Conservation (phyloP, 2,888 invertebrate species). For the Thymelicus sylvestris region DNA sequence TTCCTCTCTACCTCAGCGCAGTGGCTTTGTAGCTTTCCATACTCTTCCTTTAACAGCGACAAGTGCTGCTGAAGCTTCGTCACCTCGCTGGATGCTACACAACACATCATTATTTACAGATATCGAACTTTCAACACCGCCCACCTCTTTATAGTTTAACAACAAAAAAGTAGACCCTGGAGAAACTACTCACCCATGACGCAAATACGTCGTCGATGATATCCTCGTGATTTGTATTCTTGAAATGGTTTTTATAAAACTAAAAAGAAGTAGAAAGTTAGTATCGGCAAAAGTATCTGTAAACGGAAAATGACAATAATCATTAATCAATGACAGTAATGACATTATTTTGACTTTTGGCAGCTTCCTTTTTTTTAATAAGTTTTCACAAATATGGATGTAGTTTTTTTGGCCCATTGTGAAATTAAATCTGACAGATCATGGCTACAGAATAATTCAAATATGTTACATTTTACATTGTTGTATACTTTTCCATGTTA, state of each 20-base stretch:
- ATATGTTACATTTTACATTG: no score
- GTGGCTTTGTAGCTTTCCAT: conserved; percentile 93
- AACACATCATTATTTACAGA: conserved; percentile 45
- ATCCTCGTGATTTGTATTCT: conserved; percentile 41
- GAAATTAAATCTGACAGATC: no score
- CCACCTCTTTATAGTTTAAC: conserved; percentile 55
- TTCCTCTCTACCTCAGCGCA: conserved; percentile 93
- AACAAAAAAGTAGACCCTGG: conserved; percentile 53
- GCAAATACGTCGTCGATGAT: conserved; percentile 51
- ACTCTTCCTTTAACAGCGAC: conserved; percentile 93
- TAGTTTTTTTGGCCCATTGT: background rate
- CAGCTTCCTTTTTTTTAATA: background rate
- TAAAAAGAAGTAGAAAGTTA: conserved; percentile 50
- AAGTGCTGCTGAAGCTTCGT: conserved; percentile 93
- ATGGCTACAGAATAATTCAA: no score
- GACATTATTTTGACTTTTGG: conserved; percentile 8
- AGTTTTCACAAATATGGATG: background rate
- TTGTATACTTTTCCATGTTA: no score
- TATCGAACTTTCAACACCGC: conserved; percentile 66
- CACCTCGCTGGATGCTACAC: conserved; percentile 84
- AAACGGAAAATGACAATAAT: conserved; percentile 58
- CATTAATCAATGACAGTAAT: conserved; percentile 46
- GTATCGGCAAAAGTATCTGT: conserved; percentile 45
- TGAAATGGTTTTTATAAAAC: conserved; percentile 38
- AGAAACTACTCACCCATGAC: conserved; percentile 73